Conservation (phyloP, 2,888 invertebrate genomes). For the Didymodactylos carnosus region DNA sequence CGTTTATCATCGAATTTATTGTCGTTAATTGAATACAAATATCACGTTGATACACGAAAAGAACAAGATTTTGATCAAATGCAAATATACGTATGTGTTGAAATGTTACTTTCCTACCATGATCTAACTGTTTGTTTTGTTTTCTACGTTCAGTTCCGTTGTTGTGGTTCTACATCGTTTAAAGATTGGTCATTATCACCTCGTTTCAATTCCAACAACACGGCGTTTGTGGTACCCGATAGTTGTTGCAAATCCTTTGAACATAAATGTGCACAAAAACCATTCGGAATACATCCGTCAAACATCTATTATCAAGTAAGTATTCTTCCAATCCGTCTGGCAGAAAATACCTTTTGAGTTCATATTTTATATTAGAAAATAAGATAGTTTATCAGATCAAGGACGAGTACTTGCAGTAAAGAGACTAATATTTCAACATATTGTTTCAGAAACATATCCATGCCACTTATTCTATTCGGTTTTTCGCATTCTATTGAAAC, state of each 20-base stretch:
- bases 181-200: not conserved
- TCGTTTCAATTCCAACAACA: too few species aligned
- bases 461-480: too few species aligned
- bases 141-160: too few species aligned
- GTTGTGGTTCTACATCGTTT: not conserved
- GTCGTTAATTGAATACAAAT: not conserved
- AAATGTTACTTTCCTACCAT: not conserved
- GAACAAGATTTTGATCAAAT: not conserved
- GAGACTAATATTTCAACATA: too few species aligned
- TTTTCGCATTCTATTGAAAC: too few species aligned
- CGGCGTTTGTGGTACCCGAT: not conserved
- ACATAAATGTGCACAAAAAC: not conserved
- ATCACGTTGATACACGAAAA: not conserved
- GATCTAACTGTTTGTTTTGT: not conserved
- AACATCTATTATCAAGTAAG: not conserved
- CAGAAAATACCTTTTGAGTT: too few species aligned
- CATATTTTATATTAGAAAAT: too few species aligned
- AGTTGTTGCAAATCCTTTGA: not conserved
- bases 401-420: too few species aligned
- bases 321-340: too few species aligned
- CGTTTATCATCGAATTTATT: not conserved
- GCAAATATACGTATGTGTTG: not conserved
- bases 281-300: not conserved
- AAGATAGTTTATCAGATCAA: too few species aligned
- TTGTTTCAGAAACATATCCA: too few species aligned